Evolutionary conservation across 2,888 invertebrate genomes (phyloP), one percentile per base, ranked within the genome.

Genomic region (Syritta pipiens): DNA sequence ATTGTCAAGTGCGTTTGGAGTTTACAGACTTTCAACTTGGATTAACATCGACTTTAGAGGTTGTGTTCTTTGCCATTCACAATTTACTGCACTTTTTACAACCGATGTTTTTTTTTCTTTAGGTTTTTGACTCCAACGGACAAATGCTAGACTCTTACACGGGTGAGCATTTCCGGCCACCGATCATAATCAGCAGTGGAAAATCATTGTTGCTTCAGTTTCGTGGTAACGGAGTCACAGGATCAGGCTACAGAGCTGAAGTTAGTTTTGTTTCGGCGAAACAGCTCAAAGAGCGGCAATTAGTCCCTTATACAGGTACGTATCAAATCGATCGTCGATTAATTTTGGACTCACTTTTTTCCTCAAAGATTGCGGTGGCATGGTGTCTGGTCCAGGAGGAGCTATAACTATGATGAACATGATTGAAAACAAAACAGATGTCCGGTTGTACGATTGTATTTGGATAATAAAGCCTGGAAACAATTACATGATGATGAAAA

Each of bases 371-470:
- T 94, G 94, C 84, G 94, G 94, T 19, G 94, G 94, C 46, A 91
- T 91, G 86, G 93, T 94, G 1, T 92, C 92, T 75, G 92, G 93
- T 83, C 89, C 92, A 9, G 94, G 94, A 1, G 94, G 94, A 0
- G 92, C 92, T 9, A 94, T 94, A 53, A 93, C 93, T 1, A 94
- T 94, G 94, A 92, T 93, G 92, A 91, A 93, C 83, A 93, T 94
- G 93, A 90, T 92, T 9, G 90, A 90, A 42, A 91, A 91, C 69
- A 89, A 89, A 1, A 89, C 89, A 0, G 90, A 91, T 82, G 89
- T 90, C 0, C 90, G 91, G 51, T 89, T 90, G 1, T 94, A 91
- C 83, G 93, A 94, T 84, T 94, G 94, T 83, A 91, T 93, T 59
- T 94, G 94, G 94, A 89, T 94, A 22, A 92, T 94, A 9, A 91